Percentiles rank a stretch among this genome's conserved stretches.
Evolutionary conservation across 1,140 invertebrate species (phyloP).

Genomic region (Ceratina japonica): DNA sequence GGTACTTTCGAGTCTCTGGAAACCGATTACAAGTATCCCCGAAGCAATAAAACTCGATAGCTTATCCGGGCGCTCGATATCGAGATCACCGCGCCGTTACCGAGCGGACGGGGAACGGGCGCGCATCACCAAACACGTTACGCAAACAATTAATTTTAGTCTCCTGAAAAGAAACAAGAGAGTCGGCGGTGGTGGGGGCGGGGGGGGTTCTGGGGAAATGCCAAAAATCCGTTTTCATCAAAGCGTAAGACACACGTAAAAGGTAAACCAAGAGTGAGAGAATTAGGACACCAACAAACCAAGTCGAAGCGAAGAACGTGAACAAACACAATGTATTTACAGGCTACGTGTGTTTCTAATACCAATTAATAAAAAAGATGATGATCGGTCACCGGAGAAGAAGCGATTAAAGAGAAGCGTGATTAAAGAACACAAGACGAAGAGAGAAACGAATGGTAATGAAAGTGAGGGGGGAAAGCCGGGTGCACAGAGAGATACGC

Average conservation of each 20-base stretch:
- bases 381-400: not conserved
- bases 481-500: not conserved
- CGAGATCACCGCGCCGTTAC: not conserved
- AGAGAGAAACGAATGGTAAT: not conserved
- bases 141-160: conserved; percentile 64
- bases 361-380: not conserved
- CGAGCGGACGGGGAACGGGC: not conserved
- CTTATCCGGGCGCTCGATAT: not conserved
- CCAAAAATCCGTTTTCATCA: conserved; percentile 73
- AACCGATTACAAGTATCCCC: not conserved
- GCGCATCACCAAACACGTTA: conserved; percentile 77
- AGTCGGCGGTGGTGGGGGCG: conserved; percentile 45
- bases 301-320: conserved; percentile 55
- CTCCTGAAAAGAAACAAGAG: conserved; percentile 71
- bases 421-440: not conserved
- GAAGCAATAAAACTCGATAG: not conserved
- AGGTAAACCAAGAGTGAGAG: conserved; percentile 41
- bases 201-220: conserved; percentile 44
- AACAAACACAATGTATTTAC: conserved; percentile 5
- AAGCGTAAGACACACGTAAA: conserved; percentile 59
- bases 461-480: not conserved
- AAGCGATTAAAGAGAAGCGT: conserved; percentile 19
- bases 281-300: not conserved
- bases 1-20: not conserved
- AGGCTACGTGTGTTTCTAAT: not conserved